These are phyloP conservation scores for Lamprotornis superbus DNA, from an alignment of 2,113 vertebrate species.

Conservation along the genomic window DNA sequence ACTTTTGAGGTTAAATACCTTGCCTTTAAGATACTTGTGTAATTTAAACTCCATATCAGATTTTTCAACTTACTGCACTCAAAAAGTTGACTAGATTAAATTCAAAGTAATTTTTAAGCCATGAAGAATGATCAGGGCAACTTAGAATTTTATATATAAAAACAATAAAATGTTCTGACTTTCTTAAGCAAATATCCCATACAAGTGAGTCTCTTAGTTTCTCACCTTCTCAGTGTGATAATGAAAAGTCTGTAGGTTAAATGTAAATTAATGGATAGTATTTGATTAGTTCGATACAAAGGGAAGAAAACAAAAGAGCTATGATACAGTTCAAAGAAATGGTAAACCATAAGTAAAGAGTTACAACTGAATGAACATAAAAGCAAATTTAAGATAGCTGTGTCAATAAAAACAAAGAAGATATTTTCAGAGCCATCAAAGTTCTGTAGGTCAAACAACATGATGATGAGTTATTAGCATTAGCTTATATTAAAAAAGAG, in stretches of 20 bases:
- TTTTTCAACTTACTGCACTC: conserved; percentile 15
- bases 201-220: conserved; percentile 45
- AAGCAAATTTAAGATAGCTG: not conserved
- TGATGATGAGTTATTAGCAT: not conserved
- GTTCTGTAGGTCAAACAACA: not conserved
- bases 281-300: conserved; percentile 25
- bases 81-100: conserved; percentile 51
- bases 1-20: conserved; percentile 52
- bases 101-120: conserved; percentile 25
- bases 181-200: conserved; percentile 9
- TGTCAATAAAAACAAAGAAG: not conserved
- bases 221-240: conserved; percentile 51
- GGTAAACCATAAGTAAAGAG: not conserved
- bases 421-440: not conserved
- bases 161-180: not conserved
- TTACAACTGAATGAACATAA: not conserved
- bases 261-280: conserved; percentile 49
- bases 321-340: not conserved
- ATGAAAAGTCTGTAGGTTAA: conserved; percentile 50
- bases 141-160: not conserved
- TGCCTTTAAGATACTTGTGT: conserved; percentile 4
- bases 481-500: not conserved
- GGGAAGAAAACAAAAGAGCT: not conserved
- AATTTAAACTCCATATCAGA: conserved; percentile 44
- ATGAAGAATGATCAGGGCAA: not conserved